Evolutionary conservation across 53 echinoderm and acorn worm species (phyloP).

Genomic region (Holothuria scabra): DNA sequence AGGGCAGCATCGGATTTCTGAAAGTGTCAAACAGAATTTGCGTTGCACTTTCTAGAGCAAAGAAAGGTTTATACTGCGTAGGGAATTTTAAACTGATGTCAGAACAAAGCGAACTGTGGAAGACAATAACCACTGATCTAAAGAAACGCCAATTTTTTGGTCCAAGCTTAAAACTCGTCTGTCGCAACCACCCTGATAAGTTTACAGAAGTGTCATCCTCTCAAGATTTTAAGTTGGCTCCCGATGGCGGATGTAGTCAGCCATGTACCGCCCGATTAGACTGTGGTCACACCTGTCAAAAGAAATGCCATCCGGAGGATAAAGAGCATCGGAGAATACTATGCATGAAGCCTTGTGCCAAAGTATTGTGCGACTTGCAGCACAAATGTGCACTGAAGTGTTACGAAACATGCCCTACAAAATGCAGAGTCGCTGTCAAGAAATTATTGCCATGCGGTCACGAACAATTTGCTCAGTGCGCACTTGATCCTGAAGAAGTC

Average conservation of each 20-base stretch:
- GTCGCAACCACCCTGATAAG: slow-evolving; percentile 68
- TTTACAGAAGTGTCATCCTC: slow-evolving; percentile 50
- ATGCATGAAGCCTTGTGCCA: slow-evolving; percentile 55
- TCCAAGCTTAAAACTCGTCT: slow-evolving; percentile 52
- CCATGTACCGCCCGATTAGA: slow-evolving; percentile 54
- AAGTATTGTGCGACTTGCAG: slow-evolving; percentile 35
- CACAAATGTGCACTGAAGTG: slow-evolving; percentile 66
- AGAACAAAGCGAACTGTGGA: slow-evolving; percentile 70
- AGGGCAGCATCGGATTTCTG: slow-evolving; percentile 86
- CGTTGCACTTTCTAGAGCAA: slow-evolving; percentile 91
- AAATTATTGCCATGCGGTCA: slow-evolving; percentile 20
- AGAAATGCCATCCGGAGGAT: slow-evolving; percentile 67
- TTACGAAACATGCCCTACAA: slow-evolving; percentile 53
- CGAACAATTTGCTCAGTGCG: neutral
- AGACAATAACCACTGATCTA: slow-evolving; percentile 67
- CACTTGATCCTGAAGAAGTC: neutral
- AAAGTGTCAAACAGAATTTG: slow-evolving; percentile 87
- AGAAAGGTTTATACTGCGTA: slow-evolving; percentile 81
- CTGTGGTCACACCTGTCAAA: slow-evolving; percentile 66
- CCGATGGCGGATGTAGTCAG: slow-evolving; percentile 74
- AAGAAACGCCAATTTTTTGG: slow-evolving; percentile 48
- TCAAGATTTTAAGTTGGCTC: slow-evolving; percentile 68
- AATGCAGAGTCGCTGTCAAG: slow-evolving; percentile 48
- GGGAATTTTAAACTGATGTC: slow-evolving; percentile 82
- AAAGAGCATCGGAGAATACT: slow-evolving; percentile 42